These are phyloP conservation scores for Melieria crassipennis DNA, from an alignment of 2,888 invertebrate species.

Conservation along the genomic window DNA sequence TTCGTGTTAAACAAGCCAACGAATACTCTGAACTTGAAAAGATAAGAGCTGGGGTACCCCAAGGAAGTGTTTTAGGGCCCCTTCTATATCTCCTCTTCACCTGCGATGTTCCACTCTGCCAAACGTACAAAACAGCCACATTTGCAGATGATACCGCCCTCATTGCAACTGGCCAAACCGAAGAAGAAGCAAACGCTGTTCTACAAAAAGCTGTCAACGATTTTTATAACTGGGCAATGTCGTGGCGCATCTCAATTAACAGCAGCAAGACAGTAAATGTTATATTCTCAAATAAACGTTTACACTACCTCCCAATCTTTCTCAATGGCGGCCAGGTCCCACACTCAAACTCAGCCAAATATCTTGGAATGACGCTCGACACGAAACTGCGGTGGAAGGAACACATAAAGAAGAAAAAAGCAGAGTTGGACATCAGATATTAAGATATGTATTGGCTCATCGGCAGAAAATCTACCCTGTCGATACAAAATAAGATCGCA, in stretches of 20 bases:
- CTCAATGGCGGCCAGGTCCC: not conserved
- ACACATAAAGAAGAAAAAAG: no score
- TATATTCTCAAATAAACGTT: not conserved
- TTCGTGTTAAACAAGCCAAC: not conserved
- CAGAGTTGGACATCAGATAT: no score
- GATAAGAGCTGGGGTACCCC: slow-evolving; percentile 6
- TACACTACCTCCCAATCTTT: not conserved
- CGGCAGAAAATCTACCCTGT: no score
- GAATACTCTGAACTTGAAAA: not conserved
- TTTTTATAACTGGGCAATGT: not conserved
- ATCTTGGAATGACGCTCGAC: not conserved
- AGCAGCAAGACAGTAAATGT: not conserved
- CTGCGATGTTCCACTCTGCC: not conserved
- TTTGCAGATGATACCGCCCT: slow-evolving; percentile 4
- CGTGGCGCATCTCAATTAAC: not conserved
- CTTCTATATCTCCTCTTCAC: slow-evolving; percentile 3
- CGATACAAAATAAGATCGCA: no score
- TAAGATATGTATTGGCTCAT: no score
- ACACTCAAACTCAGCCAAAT: not conserved
- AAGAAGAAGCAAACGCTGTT: not conserved
- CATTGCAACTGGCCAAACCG: not conserved
- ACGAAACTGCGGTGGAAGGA: no score
- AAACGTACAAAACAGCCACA: not conserved
- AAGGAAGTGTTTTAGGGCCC: slow-evolving; percentile 5
- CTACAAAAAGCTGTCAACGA: slow-evolving; percentile 1